Conservation (phyloP, 64 coral and sea anemone species). For the Stichodactyla mertensii region DNA sequence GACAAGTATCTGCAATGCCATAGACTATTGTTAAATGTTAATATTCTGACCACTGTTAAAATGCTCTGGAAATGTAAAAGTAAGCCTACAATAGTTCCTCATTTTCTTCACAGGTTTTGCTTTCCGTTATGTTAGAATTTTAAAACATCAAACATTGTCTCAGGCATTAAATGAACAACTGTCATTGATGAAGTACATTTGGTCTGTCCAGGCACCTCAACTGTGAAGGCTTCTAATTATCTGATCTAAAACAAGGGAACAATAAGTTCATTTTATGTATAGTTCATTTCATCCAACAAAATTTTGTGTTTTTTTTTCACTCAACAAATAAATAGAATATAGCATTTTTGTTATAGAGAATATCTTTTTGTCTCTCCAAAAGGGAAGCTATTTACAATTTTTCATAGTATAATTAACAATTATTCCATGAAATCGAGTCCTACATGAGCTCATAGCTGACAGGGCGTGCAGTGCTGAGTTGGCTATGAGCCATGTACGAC, state of each 20-base stretch:
- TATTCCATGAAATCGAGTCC: too few relatives aligned
- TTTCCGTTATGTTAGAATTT: background rate
- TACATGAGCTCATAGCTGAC: too few relatives aligned
- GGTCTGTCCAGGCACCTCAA: background rate
- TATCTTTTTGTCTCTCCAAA: slow-evolving; percentile 27
- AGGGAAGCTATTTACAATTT: slow-evolving; percentile 29
- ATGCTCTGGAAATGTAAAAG: too few relatives aligned
- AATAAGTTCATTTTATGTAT: background rate
- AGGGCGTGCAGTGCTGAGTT: too few relatives aligned
- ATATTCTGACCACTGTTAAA: background rate
- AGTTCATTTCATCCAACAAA: slow-evolving; percentile 17
- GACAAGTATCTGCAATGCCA: background rate
- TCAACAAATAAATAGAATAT: slow-evolving; percentile 31
- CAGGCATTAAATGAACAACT: background rate
- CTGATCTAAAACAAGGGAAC: background rate
- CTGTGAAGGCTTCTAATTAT: background rate
- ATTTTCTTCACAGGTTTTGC: background rate
- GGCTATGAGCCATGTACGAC: too few relatives aligned
- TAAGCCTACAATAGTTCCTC: background rate
- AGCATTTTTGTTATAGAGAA: slow-evolving; percentile 30
- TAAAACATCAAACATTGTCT: background rate
- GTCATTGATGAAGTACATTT: background rate
- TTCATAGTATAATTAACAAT: slow-evolving; percentile 31
- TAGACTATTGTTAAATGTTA: background rate
- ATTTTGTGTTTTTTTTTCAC: background rate